Base-by-base conservation (phyloP, 2,797 vertebrate genomes). In the Myripristis murdjan region DNA sequence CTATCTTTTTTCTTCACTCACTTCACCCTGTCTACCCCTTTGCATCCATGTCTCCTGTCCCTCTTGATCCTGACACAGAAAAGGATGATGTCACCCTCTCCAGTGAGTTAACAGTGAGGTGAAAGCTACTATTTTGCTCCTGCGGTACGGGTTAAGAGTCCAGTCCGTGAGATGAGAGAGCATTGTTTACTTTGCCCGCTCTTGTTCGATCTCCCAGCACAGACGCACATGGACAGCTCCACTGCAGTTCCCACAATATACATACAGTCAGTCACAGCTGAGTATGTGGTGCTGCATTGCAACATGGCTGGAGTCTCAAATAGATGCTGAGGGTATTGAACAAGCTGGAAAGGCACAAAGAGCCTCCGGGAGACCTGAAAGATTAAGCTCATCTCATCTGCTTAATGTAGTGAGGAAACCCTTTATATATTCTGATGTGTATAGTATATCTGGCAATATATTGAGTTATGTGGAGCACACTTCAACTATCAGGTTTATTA, bases 161-260 rank as follows among this genome's bases (percentile, higher is more conserved):
- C 76, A 87, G 84, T 87, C 73, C 16, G 80, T 54, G 64, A 84
- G 76, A 83, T 82, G 88, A 87, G 84, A 84, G 73, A 16, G 77
- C 77, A 69, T 86, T 91, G 87, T 91, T 90, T 89, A 86, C 75
- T 89, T 73, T 74, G 84, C 87, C 75, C 64, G 20, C 79, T 74
- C 62, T 81, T 75, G 79, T 76, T 87, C 58, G 67, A 77, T 85
- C 88, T 75, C 89, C 82, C 85, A n/a, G 87, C 87, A 79, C 87
- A 79, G 48, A 70, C 72, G 70, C 82, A 83, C 73, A 82, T 49
- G 37, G 66, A 76, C 56, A 78, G 76, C 73, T 77, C 65, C 57
- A 70, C 83, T 77, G 84, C 82, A 73, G 77, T 82, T 70, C 64
- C 18, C 71, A 64, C 43, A 82, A 71, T 73, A 61, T 51, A 71